phyloP scores from a whole-genome alignment of 2,113 vertebrate species.

The Tringa solitaria region DNA sequence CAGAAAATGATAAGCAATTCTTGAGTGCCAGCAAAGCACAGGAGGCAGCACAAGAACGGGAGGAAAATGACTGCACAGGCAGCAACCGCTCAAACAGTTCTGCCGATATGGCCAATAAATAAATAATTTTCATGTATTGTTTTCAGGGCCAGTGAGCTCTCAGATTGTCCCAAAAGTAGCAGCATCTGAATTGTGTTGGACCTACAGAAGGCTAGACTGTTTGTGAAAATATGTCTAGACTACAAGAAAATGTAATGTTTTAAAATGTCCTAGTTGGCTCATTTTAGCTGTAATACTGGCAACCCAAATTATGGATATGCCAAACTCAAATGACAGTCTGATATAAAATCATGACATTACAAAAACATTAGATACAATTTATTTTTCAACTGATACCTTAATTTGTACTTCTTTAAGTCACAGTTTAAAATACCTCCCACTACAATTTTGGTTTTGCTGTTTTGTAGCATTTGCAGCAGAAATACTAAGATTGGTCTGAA shows the following conservation, averaged over 20 bases:
- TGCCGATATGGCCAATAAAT: neutral
- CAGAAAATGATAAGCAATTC: neutral
- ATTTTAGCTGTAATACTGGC: neutral
- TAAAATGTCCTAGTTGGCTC: neutral
- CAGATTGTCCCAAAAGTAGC: neutral
- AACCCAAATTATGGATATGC: neutral
- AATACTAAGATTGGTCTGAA: neutral
- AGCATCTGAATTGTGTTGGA: neutral
- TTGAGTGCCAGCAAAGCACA: neutral
- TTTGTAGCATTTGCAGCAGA: neutral
- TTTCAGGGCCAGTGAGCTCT: neutral
- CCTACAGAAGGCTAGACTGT: neutral
- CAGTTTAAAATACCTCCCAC: neutral
- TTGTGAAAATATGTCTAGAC: neutral
- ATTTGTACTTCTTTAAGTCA: neutral
- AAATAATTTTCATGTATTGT: neutral
- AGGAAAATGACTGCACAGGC: neutral
- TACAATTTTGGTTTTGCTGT: neutral
- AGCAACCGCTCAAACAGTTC: neutral
- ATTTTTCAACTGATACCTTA: neutral
- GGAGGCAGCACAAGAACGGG: neutral
- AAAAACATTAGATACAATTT: neutral
- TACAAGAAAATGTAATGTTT: neutral
- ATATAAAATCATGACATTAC: neutral
- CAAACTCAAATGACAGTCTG: neutral